These are phyloP conservation scores for Alviniconcha marisindica DNA, from an alignment of 1,140 invertebrate genomes.

Conservation along the genomic window DNA sequence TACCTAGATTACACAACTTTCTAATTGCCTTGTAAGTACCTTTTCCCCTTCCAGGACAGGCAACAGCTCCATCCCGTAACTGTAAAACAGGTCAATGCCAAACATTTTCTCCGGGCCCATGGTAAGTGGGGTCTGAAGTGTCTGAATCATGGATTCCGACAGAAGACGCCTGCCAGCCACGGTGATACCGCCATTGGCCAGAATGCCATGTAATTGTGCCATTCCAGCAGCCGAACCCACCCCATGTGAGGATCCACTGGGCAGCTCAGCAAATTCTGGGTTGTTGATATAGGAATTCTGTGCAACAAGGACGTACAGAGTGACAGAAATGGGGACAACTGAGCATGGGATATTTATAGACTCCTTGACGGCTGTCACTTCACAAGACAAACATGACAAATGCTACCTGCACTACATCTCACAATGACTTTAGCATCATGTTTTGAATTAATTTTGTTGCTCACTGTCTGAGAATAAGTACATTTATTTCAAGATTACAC, in stretches of 20 bases:
- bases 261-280: constrained; percentile 58
- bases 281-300: constrained; percentile 52
- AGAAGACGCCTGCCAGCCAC: constrained; percentile 54
- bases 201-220: constrained; percentile 63
- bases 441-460: too few species aligned
- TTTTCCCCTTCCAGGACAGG: constrained; percentile 56
- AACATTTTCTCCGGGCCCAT: constrained; percentile 52
- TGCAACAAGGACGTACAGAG: too few species aligned
- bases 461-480: too few species aligned
- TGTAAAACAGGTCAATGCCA: constrained; percentile 53
- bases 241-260: constrained; percentile 57
- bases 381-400: too few species aligned
- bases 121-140: constrained; percentile 51
- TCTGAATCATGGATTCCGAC: constrained; percentile 47
- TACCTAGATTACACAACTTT: too few species aligned
- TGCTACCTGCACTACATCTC: too few species aligned
- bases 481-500: too few species aligned
- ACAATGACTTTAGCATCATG: too few species aligned
- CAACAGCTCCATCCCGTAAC: constrained; percentile 54
- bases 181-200: constrained; percentile 55
- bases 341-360: too few species aligned
- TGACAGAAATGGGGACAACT: too few species aligned
- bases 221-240: constrained; percentile 60
- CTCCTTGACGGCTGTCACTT: too few species aligned
- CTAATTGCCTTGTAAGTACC: too few species aligned